These are phyloP conservation scores for Ochropleura plecta DNA, from an alignment of 2,888 invertebrate species.

Conservation along the genomic window DNA sequence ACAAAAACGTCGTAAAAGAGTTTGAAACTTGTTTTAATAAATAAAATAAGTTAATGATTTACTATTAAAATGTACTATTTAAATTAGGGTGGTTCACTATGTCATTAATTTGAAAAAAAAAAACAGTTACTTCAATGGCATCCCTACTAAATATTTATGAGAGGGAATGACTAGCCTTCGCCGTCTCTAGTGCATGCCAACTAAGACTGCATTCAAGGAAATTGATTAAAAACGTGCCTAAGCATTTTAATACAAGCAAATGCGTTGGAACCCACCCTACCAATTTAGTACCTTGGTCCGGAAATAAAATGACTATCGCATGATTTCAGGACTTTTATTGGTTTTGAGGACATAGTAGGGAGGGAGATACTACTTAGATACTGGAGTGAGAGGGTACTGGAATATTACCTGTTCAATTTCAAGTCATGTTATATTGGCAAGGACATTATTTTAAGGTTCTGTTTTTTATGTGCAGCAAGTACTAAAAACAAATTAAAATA, in stretches of 20 bases:
- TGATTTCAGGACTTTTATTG: conserved; percentile 29
- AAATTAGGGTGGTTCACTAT: conserved; percentile 29
- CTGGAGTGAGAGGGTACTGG: conserved; percentile 11
- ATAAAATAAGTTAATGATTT: conserved; percentile 43
- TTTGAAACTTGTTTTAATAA: conserved; percentile 29
- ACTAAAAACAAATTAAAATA: conserved; percentile 50
- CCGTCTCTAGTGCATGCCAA: conserved; percentile 51
- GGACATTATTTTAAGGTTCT: conserved; percentile 41
- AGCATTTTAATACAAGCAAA: conserved; percentile 73
- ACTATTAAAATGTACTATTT: conserved; percentile 35
- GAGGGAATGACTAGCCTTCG: conserved; percentile 23
- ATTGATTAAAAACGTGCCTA: conserved; percentile 75
- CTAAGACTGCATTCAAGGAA: conserved; percentile 53
- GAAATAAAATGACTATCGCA: conserved; percentile 56
- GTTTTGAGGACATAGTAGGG: background rate
- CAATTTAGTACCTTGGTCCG: conserved; percentile 45
- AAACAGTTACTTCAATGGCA: conserved; percentile 11
- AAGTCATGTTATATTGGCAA: conserved; percentile 50
- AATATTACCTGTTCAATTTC: conserved; percentile 44
- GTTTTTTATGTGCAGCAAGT: conserved; percentile 51
- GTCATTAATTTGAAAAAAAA: conserved; percentile 23
- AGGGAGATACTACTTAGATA: background rate
- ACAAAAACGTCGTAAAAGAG: conserved; percentile 39
- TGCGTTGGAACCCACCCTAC: conserved; percentile 60
- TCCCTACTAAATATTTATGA: conserved; percentile 58